Base-by-base conservation (phyloP, 2,113 vertebrate genomes). In the Vanacampus margaritifer region DNA sequence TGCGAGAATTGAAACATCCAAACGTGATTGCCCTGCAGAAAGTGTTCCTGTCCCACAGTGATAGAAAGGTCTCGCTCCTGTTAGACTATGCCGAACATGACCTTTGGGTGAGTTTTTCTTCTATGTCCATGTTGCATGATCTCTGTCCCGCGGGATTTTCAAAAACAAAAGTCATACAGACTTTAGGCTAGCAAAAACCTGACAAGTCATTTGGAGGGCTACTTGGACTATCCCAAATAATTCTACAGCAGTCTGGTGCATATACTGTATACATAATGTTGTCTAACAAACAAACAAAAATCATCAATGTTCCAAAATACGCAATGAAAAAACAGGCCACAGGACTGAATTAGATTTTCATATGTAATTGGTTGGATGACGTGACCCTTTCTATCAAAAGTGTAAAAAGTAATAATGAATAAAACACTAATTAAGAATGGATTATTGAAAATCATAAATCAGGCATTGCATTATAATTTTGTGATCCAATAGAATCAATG, bases 1-100 rank as follows among this genome's bases (percentile, higher is more conserved):
- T 99, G 69, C 92, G 96, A 78, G 97, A 98, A 81, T 92, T 99
- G 79, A 98, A 98, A 88, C 97, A 99, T 88, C 95, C 94, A 45
- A 99, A 98, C 64, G 97, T 99, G 83, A 99, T 99, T 87, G 97
- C 97, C 84, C 94, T 98, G 88, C 97, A 98, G 84, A 99, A 99
- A 79, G 97, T 99, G 79, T 99, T 99, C 89, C 93, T 99, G 85
- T 98, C 97, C 78, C 97, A 99, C 71, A 96, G 95, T 39, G 97
- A 99, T 89, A 94, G 97, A 79, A 99, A 99, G 91, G 97, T 99
- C 45, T 99, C 96, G 96, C 95, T 99, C 82, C 94, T 99, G 70
- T 99, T 99, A 73, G 97, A 99, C 88, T 99, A 98, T 4, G 97
- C 97, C 6, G 97, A 99, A 77, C 97, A 98, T 71, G 97, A 99